Base-by-base conservation (phyloP, 37 sponge, comb jelly and placozoan species). In the Tethya wilhelma region DNA sequence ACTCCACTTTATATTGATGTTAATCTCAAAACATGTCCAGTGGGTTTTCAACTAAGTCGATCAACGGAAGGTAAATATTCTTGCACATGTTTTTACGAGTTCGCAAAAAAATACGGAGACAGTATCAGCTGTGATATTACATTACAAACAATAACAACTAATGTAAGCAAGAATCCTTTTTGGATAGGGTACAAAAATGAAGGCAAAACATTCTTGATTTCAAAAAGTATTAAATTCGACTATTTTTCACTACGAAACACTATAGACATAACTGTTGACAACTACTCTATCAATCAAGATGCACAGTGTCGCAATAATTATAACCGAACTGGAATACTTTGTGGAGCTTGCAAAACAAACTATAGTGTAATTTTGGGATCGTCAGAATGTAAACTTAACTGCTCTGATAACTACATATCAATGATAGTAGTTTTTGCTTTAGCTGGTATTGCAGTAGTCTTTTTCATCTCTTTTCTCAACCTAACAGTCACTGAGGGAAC, bases 271-370 rank as follows among this genome's bases (percentile, higher is more conserved):
- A 17, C 3, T 57, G 59, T 80, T 7, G 30, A 1, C 12, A 46
- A 59, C 32, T 11, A 31, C 2, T 58, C 25, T 32, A 31, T 69
- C 30, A 38, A 23, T 1, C 34, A 68, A 34, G 69, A 87, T 43
- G 38, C 30, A 23, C 87, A 87, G 75, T 87, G 87, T 74, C 22
- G 12, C 19, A n/a, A n/a, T n/a, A n/a, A n/a, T n/a, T 74, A 75
- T 69, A 55, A 80, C 29, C 26, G 87, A 1, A 69, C 81, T 28
- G 81, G 81, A 8, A 49, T 87, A 25, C 34, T 80, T 34, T 87
- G 87, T 67, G 81, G 87, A 12, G 46, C 74, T 9, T 87, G 87
- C 58, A 39, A 36, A 0, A 14, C 38, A 44, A 69, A 69, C 4
- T 41, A 46, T n/a, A 87, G 87, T 65, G 29, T 80, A 19, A 32